These are phyloP conservation scores for Biston betularia DNA, from an alignment of 2,888 invertebrate species.

Conservation along the genomic window DNA sequence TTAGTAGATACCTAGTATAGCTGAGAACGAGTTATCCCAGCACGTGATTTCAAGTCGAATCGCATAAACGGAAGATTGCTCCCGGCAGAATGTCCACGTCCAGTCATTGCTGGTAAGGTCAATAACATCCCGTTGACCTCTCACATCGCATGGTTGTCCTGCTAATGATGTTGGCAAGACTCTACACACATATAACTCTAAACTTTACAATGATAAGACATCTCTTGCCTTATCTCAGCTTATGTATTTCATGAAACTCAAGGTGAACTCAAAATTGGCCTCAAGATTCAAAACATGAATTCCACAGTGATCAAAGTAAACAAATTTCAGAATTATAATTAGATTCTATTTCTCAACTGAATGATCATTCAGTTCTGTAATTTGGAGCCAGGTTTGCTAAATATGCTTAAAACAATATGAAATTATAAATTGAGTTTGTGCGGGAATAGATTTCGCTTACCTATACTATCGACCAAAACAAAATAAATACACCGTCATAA, in stretches of 20 bases:
- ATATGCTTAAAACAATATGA: not conserved
- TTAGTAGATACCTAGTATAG: constrained; percentile 1
- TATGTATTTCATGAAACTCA: not conserved
- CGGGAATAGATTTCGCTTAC: not conserved
- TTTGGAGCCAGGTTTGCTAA: not conserved
- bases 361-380: not conserved
- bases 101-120: constrained; percentile 19
- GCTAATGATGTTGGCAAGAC: constrained; percentile 69
- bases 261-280: constrained; percentile 3
- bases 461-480: not conserved
- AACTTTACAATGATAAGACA: constrained; percentile 12
- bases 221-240: constrained; percentile 2
- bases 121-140: constrained; percentile 26
- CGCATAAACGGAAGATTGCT: constrained; percentile 31
- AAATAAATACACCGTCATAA: no score
- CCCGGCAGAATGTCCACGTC: constrained; percentile 24
- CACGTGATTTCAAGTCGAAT: constrained; percentile 31
- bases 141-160: constrained; percentile 44
- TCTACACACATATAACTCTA: constrained; percentile 45
- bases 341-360: not conserved
- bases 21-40: constrained; percentile 21
- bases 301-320: not conserved
- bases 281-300: constrained; percentile 1
- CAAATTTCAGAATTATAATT: not conserved
- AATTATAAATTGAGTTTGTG: not conserved